Base-by-base conservation (phyloP, 2,888 invertebrate species). In the Mimumesa dahlbomi region DNA sequence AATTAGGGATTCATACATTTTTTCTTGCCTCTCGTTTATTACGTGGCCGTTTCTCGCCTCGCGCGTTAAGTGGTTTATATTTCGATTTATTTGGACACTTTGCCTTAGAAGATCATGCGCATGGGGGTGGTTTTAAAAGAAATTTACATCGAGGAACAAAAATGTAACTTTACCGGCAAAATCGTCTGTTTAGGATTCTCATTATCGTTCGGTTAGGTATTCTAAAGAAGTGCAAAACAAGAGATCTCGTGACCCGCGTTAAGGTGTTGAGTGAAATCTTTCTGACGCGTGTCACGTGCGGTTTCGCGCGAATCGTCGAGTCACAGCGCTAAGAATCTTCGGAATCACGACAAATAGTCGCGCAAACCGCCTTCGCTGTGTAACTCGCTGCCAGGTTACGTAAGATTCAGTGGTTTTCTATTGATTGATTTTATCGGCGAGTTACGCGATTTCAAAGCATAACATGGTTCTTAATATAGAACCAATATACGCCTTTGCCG, bases 201-300 rank as follows among this genome's bases (percentile, higher is more conserved):
- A n/a, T n/a, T n/a, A n/a, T n/a, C n/a, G n/a, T n/a, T n/a, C n/a
- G n/a, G n/a, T n/a, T n/a, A n/a, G n/a, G n/a, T n/a, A n/a, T n/a
- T n/a, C n/a, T n/a, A n/a, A n/a, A n/a, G n/a, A n/a, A n/a, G n/a
- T n/a, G n/a, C n/a, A n/a, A n/a, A n/a, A n/a, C n/a, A n/a, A n/a
- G n/a, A n/a, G n/a, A n/a, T n/a, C n/a, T n/a, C n/a, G n/a, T n/a
- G n/a, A n/a, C n/a, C n/a, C n/a, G n/a, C n/a, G n/a, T 77, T 72
- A 64, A 62, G 40, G 64, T 64, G 72, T 72, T 64, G 57, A 36
- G 25, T 61, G 62, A 71, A 63, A 49, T 75, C 53, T 52, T 66
- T 69, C 77, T 73, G 68, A 75, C 62, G 40, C 77, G 53, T 61
- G 56, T 46, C 67, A 75, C 76, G 76, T 56, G 79, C 59, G 34